Evolutionary conservation across 1,140 invertebrate genomes (phyloP).

Genomic region (Temnothorax curvispinosus): DNA sequence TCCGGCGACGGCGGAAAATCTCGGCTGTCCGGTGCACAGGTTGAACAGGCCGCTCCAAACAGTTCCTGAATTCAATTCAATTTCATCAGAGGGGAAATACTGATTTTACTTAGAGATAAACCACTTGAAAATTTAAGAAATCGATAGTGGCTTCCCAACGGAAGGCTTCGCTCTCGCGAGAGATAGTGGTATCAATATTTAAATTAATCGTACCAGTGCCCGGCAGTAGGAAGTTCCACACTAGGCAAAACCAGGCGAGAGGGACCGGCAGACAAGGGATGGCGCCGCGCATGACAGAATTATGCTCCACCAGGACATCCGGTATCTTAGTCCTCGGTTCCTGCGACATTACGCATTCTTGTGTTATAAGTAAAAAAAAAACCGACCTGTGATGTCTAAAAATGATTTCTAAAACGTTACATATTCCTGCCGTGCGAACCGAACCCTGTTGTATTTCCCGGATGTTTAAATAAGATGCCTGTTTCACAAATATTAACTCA

Average conservation of each 20-base stretch:
- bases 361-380: not conserved
- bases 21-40: constrained; percentile 94
- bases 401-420: not conserved
- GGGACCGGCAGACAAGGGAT: constrained; percentile 95
- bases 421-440: not conserved
- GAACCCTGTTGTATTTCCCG: no score
- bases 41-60: constrained; percentile 94
- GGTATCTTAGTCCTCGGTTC: constrained; percentile 93
- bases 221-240: constrained; percentile 94
- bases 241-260: constrained; percentile 93
- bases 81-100: not conserved
- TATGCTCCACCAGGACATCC: constrained; percentile 91
- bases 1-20: constrained; percentile 92
- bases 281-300: constrained; percentile 93
- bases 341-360: constrained; percentile 81
- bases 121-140: not conserved
- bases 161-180: not conserved
- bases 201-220: constrained; percentile 90
- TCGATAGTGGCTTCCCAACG: not conserved
- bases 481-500: not conserved
- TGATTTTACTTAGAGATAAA: not conserved
- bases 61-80: constrained; percentile 89
- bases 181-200: not conserved
- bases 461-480: not conserved
- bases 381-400: not conserved